Evolutionary conservation across 2,113 vertebrate genomes (phyloP).

Genomic region (Bufo bufo): DNA sequence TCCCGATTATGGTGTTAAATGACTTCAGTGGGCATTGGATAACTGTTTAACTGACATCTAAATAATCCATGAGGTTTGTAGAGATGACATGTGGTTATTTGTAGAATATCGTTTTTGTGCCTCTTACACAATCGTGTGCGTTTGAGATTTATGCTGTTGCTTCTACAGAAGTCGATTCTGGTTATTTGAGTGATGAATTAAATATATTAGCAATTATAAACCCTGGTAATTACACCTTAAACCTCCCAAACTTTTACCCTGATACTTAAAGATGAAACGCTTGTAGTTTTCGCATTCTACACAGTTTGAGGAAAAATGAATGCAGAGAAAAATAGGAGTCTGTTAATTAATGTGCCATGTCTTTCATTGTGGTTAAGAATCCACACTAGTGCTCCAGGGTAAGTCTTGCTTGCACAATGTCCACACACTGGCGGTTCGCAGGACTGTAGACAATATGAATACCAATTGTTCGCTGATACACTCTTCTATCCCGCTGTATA

Average conservation of each 20-base stretch:
- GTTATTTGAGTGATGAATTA: not conserved
- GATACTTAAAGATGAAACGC: not conserved
- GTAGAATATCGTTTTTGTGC: not conserved
- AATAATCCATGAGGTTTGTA: conserved; percentile 32
- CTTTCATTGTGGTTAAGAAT: conserved; percentile 78
- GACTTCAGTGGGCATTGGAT: conserved; percentile 24
- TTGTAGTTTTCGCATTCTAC: not conserved
- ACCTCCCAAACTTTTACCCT: not conserved
- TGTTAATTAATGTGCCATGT: conserved; percentile 64
- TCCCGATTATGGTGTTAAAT: conserved; percentile 26
- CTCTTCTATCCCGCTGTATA: conserved; percentile 78
- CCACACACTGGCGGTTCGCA: conserved; percentile 77
- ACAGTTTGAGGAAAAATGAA: not conserved
- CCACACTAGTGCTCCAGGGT: conserved; percentile 84
- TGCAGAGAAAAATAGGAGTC: not conserved
- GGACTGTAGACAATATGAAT: conserved; percentile 83
- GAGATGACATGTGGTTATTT: not conserved
- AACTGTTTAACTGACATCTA: conserved; percentile 20
- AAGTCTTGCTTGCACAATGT: conserved; percentile 68
- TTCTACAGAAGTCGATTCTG: not conserved
- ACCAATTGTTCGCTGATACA: conserved; percentile 83
- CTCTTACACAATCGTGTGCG: rapidly evolving
- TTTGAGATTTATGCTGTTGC: not conserved
- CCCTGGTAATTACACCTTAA: not conserved
- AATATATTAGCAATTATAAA: not conserved